Conservation (phyloP, 2,888 invertebrate genomes). For the Nomada ferruginata region DNA sequence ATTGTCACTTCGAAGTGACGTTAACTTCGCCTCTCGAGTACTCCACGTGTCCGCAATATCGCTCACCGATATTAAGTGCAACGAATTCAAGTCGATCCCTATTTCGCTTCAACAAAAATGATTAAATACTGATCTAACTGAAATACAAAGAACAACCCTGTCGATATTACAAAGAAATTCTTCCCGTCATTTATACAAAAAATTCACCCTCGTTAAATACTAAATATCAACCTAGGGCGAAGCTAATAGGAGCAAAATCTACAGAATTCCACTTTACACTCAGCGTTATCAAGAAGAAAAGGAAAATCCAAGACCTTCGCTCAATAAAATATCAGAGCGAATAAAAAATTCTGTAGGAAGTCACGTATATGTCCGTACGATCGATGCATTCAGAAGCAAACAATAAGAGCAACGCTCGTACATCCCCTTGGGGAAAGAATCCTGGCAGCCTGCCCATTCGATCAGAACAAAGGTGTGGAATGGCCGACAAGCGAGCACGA, state of each 20-base stretch:
- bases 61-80: background rate
- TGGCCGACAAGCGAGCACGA: slow-evolving; percentile 51
- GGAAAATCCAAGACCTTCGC: too few species aligned
- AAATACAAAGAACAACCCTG: too few species aligned
- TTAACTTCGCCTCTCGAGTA: background rate
- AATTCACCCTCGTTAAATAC: too few species aligned
- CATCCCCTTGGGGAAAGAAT: slow-evolving; percentile 10
- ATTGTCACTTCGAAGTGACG: background rate
- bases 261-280: too few species aligned
- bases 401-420: background rate
- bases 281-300: too few species aligned
- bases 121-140: too few species aligned
- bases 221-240: too few species aligned
- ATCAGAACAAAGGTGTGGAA: slow-evolving; percentile 37
- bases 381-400: slow-evolving; percentile 9
- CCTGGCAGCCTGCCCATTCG: slow-evolving; percentile 43
- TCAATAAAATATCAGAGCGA: too few species aligned
- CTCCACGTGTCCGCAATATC: background rate
- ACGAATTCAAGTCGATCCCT: background rate
- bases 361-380: background rate
- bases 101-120: background rate
- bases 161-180: background rate
- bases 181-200: background rate
- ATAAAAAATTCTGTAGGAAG: background rate
- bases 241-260: too few species aligned